A percentile compares a stretch with the other conserved stretches of the same genome.
Evolutionary conservation across 2,113 vertebrate genomes (phyloP).

Genomic region (Paramisgurnus dabryanus): DNA sequence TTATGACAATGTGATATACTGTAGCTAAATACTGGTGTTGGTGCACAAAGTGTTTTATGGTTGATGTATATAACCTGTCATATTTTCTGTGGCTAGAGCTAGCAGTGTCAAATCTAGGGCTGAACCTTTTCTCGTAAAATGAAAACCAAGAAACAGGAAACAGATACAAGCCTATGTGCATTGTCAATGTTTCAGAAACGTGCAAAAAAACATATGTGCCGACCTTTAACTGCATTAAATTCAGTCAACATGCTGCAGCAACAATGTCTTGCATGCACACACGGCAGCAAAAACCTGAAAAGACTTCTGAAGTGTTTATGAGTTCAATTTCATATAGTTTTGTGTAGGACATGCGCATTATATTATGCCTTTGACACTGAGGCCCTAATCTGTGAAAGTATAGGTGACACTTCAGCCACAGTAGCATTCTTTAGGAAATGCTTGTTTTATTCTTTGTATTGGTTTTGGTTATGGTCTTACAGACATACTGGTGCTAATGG

Average conservation of each 20-base stretch:
- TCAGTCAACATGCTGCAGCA: not conserved
- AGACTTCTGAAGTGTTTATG: not conserved
- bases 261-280: not conserved
- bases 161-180: slow-evolving; percentile 7
- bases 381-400: no score
- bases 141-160: slow-evolving; percentile 39
- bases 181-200: not conserved
- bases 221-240: slow-evolving; percentile 5
- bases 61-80: not conserved
- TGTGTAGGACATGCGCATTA: no score
- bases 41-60: not conserved
- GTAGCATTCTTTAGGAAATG: not conserved
- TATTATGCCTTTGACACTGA: no score
- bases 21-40: not conserved
- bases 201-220: not conserved
- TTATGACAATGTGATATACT: not conserved
- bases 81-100: slow-evolving; percentile 2
- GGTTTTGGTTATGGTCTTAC: not conserved
- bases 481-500: not conserved
- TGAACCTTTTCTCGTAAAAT: slow-evolving; percentile 29
- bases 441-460: no score
- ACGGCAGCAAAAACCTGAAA: not conserved
- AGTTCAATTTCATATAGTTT: no score
- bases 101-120: not conserved
- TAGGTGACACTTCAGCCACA: no score